Evolutionary conservation across 2,888 invertebrate genomes (phyloP).

Genomic region (Kuschelorhynchus macadamiae): DNA sequence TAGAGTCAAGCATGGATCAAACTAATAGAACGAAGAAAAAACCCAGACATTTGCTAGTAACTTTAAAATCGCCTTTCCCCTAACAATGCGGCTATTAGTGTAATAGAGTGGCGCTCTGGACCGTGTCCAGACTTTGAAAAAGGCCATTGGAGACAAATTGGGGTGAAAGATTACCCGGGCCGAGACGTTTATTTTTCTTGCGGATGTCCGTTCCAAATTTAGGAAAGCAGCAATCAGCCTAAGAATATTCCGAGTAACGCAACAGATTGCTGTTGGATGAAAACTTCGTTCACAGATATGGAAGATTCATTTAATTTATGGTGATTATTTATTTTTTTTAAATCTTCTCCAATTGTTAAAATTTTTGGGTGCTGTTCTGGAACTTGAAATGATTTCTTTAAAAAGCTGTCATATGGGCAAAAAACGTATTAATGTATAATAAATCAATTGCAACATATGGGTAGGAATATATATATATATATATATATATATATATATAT

Average conservation of each 20-base stretch:
- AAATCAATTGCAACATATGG: too few relatives aligned
- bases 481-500: too few relatives aligned
- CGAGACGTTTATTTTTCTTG: slow-evolving; percentile 61
- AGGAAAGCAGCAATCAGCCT: slow-evolving; percentile 24
- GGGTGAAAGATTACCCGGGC: slow-evolving; percentile 66
- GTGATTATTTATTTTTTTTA: too few relatives aligned
- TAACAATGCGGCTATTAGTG: slow-evolving; percentile 69
- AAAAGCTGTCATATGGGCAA: too few relatives aligned
- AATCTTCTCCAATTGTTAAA: too few relatives aligned
- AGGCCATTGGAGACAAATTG: slow-evolving; percentile 68
- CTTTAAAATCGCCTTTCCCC: slow-evolving; percentile 66
- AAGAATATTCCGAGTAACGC: slow-evolving; percentile 15
- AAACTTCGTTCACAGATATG: background rate
- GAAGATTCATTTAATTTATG: too few relatives aligned
- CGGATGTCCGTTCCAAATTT: slow-evolving; percentile 49
- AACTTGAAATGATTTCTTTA: too few relatives aligned
- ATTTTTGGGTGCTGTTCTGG: too few relatives aligned
- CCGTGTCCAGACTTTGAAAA: slow-evolving; percentile 68
- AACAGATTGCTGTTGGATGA: background rate
- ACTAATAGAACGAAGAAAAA: slow-evolving; percentile 30
- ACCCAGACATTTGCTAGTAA: slow-evolving; percentile 53
- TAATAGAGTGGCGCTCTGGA: slow-evolving; percentile 68
- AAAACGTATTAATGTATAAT: too few relatives aligned
- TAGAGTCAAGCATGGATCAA: slow-evolving; percentile 3
- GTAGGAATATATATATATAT: too few relatives aligned